These are phyloP conservation scores for Cantharis lateralis DNA, from an alignment of 2,888 invertebrate species.

Conservation along the genomic window DNA sequence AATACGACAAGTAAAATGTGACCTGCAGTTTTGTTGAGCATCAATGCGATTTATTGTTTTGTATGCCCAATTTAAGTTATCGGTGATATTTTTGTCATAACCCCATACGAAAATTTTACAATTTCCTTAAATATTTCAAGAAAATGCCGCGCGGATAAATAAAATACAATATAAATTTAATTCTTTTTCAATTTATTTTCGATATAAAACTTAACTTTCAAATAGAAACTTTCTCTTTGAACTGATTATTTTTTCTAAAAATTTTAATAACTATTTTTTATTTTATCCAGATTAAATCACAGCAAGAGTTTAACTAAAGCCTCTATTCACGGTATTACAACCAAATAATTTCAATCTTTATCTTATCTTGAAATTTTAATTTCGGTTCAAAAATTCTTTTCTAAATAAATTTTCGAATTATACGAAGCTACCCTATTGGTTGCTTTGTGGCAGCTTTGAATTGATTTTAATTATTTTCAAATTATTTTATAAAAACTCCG, in stretches of 20 bases:
- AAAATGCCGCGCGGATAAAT: neutral
- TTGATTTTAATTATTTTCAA: neutral
- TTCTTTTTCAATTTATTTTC: neutral
- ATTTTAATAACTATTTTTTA: neutral
- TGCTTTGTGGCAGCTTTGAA: no score
- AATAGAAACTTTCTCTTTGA: neutral
- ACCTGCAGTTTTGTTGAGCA: slow-evolving; percentile 36
- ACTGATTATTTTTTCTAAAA: neutral
- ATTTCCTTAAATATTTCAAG: neutral
- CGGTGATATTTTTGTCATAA: neutral
- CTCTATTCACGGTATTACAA: no score
- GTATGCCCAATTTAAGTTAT: slow-evolving; percentile 39
- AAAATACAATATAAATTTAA: neutral
- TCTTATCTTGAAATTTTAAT: neutral
- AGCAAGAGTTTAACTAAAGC: neutral
- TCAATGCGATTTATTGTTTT: slow-evolving; percentile 42
- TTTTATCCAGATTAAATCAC: neutral
- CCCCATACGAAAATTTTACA: neutral
- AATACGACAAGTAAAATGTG: slow-evolving; percentile 33
- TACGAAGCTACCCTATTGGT: neutral
- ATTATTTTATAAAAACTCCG: neutral
- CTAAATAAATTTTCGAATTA: neutral
- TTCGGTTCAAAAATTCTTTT: neutral
- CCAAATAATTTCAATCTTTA: neutral
- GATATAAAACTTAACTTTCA: neutral